These are phyloP conservation scores for Drosophila greeni DNA, from an alignment of 2,888 invertebrate species.

Conservation along the genomic window DNA sequence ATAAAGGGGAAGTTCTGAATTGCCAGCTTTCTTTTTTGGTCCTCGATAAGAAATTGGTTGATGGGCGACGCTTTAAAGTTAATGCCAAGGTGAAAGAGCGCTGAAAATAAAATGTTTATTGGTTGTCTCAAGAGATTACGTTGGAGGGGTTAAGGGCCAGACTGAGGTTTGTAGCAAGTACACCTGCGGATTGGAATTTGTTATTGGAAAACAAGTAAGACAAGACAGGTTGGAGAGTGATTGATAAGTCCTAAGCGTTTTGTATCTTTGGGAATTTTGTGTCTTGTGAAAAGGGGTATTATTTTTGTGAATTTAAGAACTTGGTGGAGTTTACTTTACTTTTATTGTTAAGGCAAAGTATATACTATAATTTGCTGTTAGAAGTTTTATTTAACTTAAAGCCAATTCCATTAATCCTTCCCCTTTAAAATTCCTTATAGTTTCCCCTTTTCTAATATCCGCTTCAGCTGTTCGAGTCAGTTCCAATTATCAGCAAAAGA, in stretches of 20 bases:
- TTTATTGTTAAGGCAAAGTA: too few species aligned
- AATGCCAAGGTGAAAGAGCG: constrained; percentile 28
- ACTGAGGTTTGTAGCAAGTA: neutral
- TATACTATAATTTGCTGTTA: too few species aligned
- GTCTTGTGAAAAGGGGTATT: neutral
- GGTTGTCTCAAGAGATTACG: constrained; percentile 25
- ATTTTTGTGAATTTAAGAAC: too few species aligned
- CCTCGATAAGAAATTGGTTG: constrained; percentile 31
- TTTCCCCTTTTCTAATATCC: constrained; percentile 1
- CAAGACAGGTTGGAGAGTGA: constrained; percentile 2
- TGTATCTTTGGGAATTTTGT: neutral
- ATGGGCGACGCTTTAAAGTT: constrained; percentile 39
- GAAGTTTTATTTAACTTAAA: too few species aligned
- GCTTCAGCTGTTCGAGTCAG: constrained; percentile 25
- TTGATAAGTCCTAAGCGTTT: neutral
- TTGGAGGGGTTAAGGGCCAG: constrained; percentile 9
- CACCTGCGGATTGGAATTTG: constrained; percentile 2
- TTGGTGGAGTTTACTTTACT: too few species aligned
- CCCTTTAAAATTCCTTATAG: neutral
- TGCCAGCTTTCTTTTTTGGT: constrained; percentile 23
- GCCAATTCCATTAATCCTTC: neutral
- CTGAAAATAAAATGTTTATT: neutral
- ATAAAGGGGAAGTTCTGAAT: constrained; percentile 2
- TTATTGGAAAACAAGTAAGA: constrained; percentile 1
- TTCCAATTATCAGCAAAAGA: constrained; percentile 28